Evolutionary conservation across 2,888 invertebrate genomes (phyloP), one percentile per base, ranked within the genome.

Genomic region (Drosophila paranaensis): DNA sequence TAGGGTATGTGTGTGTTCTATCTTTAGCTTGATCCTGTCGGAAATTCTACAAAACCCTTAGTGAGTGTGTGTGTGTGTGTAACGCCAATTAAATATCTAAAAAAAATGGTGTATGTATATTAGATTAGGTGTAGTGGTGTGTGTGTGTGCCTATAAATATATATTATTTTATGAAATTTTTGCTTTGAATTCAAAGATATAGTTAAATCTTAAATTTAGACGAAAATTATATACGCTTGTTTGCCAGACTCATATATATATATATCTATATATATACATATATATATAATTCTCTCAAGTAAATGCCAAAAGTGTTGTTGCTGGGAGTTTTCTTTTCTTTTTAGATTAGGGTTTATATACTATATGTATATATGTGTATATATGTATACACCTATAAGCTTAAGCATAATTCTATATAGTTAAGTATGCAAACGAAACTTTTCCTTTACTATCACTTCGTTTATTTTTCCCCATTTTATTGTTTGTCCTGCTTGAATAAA

Each of bases 121-220:
- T 50, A 50, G 60, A 48, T 61, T 60, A 14, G 39, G 20, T 66
- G 56, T 69, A 25, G 33, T 14, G 58, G 60, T 58, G 60, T 66
- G 50, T 68, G 51, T 55, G 54, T 6, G 42, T 76, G 16, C 65
- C 69, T 71, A 79, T 62, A 70, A 74, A 61, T 77, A 80, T 53
- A n/a, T 50, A 37, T 69, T 48, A 45, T 25, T 39, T 37, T 39
- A 39, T 27, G 20, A 35, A 53, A 25, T 11, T n/a, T 54, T 27
- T 20, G 4, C 39, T 51, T 58, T 69, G 56, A 48, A 64, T 65
- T 37, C 37, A 53, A 65, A 43, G 69, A 58, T 74, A 50, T 60
- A 79, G 46, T 71, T 79, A 81, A 81, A 74, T 63, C 82, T 89
- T 87, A 87, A 80, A 88, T 87, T 89, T 88, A 87, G 81, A 86